A percentile compares a stretch with the other conserved stretches of the same genome.
Conservation (phyloP, 2,888 invertebrate genomes). For the Stenichneumon culpator region DNA sequence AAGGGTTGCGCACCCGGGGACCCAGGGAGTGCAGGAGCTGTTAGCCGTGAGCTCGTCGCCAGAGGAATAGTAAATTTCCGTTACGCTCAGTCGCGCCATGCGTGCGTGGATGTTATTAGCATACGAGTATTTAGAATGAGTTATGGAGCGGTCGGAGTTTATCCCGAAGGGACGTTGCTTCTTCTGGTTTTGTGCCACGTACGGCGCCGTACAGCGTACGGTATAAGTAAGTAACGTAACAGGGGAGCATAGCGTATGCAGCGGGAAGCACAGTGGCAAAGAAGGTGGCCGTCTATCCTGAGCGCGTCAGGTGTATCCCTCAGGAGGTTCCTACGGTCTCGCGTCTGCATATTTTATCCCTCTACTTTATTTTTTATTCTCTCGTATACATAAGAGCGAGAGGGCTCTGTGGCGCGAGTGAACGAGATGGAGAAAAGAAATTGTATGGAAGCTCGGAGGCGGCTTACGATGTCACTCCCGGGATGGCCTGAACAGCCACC, state of each 20-base stretch:
- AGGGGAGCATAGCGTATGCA: slow-evolving; percentile 25
- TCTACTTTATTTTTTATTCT: slow-evolving; percentile 45
- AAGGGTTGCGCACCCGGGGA: slow-evolving; percentile 51
- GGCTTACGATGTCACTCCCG: slow-evolving; percentile 53
- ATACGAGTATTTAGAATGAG: slow-evolving; percentile 83
- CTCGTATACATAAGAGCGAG: slow-evolving; percentile 16
- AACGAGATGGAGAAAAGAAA: slow-evolving; percentile 40
- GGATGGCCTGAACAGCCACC: slow-evolving; percentile 17
- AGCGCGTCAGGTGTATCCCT: slow-evolving; percentile 79
- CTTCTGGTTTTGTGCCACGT: slow-evolving; percentile 53
- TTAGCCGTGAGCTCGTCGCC: slow-evolving; percentile 57
- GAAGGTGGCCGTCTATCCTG: slow-evolving; percentile 35
- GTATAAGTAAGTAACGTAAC: slow-evolving; percentile 21
- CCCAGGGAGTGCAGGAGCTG: slow-evolving; percentile 62
- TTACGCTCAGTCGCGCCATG: slow-evolving; percentile 65
- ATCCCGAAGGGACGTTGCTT: slow-evolving; percentile 72
- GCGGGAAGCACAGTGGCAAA: slow-evolving; percentile 40
- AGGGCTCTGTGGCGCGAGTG: slow-evolving; percentile 20
- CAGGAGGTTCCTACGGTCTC: slow-evolving; percentile 69
- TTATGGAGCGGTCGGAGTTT: slow-evolving; percentile 78
- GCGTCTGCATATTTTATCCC: slow-evolving; percentile 76
- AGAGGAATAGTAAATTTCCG: slow-evolving; percentile 80
- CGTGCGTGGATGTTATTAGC: slow-evolving; percentile 78
- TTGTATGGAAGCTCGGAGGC: slow-evolving; percentile 56
- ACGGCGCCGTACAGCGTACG: slow-evolving; percentile 5